Conservation (phyloP, 2,797 vertebrate genomes). For the Bufotes viridis region DNA sequence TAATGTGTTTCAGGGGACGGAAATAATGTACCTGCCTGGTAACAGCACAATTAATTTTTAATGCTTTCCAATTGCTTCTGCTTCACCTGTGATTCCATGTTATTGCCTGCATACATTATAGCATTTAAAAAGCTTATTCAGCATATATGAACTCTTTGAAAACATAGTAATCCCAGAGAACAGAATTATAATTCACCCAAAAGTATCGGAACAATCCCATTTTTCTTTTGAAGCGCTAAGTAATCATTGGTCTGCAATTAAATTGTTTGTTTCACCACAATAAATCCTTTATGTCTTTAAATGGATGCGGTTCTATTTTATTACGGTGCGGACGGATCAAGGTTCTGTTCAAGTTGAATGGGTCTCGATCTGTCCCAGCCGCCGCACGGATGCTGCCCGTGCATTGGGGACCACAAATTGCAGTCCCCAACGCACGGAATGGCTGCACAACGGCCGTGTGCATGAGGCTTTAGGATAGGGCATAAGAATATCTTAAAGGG, state of each 20-base stretch:
- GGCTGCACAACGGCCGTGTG: too few relatives aligned
- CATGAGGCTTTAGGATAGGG: background rate
- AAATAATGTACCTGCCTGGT: slow-evolving; percentile 42
- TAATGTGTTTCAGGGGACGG: slow-evolving; percentile 39
- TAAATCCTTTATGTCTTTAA: background rate
- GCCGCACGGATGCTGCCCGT: too few relatives aligned
- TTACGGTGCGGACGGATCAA: too few relatives aligned
- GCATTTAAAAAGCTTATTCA: background rate
- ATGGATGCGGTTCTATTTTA: too few relatives aligned
- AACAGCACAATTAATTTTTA: slow-evolving; percentile 49
- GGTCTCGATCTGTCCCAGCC: too few relatives aligned
- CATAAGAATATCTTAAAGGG: background rate
- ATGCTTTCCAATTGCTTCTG: slow-evolving; percentile 49
- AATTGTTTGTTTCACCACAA: background rate
- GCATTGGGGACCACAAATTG: too few relatives aligned
- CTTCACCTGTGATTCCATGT: slow-evolving; percentile 26
- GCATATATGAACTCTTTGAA: background rate
- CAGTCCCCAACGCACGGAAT: too few relatives aligned
- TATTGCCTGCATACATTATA: slow-evolving; percentile 16
- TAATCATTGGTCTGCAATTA: background rate
- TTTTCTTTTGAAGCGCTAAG: background rate
- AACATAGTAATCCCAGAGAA: background rate
- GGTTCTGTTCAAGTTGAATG: too few relatives aligned
- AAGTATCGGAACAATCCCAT: background rate
- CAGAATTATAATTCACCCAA: background rate